phyloP scores from a whole-genome alignment of 2,888 invertebrate genomes.

The Coronaproctus castanopsis region DNA sequence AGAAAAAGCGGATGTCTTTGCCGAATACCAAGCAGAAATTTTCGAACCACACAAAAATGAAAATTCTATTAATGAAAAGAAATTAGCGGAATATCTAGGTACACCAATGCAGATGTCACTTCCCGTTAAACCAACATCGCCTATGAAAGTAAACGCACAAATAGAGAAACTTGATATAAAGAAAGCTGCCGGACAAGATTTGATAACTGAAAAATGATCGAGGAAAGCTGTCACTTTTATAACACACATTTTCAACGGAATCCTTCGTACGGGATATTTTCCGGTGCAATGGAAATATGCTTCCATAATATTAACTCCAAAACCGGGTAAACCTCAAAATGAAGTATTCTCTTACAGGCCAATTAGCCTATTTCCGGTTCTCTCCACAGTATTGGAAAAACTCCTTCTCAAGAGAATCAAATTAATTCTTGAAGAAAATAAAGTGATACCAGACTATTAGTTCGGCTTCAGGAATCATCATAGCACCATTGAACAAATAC shows the following conservation, averaged over 20 bases:
- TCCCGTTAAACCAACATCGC: no score
- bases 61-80: not conserved
- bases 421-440: not conserved
- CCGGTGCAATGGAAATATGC: no score
- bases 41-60: not conserved
- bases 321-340: not conserved
- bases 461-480: not conserved
- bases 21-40: not conserved
- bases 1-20: not conserved
- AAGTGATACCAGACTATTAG: not conserved
- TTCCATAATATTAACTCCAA: not conserved
- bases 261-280: not conserved
- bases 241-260: not conserved
- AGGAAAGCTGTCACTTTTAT: not conserved
- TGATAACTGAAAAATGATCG: no score
- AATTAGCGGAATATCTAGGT: no score
- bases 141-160: no score
- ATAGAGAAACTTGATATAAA: no score
- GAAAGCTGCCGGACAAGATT: no score
- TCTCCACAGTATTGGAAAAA: not conserved
- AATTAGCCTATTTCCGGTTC: not conserved
- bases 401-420: not conserved
- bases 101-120: no score
- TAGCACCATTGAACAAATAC: not conserved
- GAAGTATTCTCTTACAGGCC: not conserved